A percentile compares a stretch with the other conserved stretches of the same genome.
Conservation (phyloP, 2,113 vertebrate species). For the Chelonoidis abingdonii region DNA sequence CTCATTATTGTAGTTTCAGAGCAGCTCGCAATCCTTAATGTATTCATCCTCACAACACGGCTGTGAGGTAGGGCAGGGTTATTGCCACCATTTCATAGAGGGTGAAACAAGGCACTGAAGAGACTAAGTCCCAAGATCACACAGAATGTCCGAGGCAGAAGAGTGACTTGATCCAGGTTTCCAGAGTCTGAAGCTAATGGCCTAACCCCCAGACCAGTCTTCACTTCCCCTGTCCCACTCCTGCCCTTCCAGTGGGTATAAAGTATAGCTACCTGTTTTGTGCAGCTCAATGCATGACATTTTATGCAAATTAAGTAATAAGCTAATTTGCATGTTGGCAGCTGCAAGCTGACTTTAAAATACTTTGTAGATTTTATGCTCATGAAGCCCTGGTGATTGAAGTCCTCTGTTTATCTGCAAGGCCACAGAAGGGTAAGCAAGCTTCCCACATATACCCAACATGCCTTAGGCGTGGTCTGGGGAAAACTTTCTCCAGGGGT, state of each 20-base stretch:
- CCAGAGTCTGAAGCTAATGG: neutral
- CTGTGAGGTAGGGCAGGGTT: rapidly evolving
- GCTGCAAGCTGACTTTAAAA: neutral
- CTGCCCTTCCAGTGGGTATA: neutral
- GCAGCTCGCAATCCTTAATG: neutral
- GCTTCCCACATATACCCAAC: neutral
- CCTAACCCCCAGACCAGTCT: neutral
- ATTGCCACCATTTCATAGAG: neutral
- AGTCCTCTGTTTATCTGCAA: neutral
- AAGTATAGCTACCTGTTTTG: neutral
- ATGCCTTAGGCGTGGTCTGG: rapidly evolving
- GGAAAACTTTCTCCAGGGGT: neutral
- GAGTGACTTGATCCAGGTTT: neutral
- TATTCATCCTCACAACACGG: rapidly evolving
- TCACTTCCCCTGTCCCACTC: neutral
- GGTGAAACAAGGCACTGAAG: neutral
- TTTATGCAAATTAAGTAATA: neutral
- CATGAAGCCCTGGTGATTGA: neutral
- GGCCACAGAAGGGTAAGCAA: rapidly evolving
- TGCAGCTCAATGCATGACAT: neutral
- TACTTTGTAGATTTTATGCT: rapidly evolving
- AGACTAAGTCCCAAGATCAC: neutral
- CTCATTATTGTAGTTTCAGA: neutral
- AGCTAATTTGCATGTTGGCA: neutral
- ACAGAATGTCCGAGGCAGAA: neutral